These are phyloP conservation scores for Cladopsammia gracilis DNA, from an alignment of 64 coral and sea anemone species.

Conservation along the genomic window DNA sequence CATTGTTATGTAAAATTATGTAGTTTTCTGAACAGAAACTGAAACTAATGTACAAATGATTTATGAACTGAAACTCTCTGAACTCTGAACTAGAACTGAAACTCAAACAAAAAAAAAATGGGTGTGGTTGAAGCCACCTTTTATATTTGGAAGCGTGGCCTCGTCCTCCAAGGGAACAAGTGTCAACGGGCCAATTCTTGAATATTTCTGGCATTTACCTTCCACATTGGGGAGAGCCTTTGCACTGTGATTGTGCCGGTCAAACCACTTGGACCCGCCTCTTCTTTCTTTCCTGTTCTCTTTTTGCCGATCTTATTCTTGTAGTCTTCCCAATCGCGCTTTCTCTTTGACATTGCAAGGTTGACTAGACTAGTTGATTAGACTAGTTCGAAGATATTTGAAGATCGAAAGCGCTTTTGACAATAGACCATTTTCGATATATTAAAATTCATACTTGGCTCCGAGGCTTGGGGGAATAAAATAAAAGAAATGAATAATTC, in stretches of 20 bases:
- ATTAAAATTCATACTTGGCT: no score
- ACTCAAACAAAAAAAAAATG: no score
- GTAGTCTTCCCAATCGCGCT: conserved; percentile 70
- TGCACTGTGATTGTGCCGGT: conserved; percentile 65
- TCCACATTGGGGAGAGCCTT: conserved; percentile 61
- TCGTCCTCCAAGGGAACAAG: conserved; percentile 63
- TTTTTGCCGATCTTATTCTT: conserved; percentile 69
- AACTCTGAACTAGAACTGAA: no score
- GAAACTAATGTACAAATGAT: no score
- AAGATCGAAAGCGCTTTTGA: no score
- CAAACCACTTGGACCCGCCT: not conserved
- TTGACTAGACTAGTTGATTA: not conserved
- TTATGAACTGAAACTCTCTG: no score
- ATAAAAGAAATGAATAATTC: no score
- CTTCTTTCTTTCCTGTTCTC: conserved; percentile 57
- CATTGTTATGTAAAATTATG: no score
- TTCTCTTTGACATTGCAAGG: conserved; percentile 41
- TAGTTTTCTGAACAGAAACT: no score
- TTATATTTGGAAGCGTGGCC: conserved; percentile 67
- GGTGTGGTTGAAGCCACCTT: not conserved
- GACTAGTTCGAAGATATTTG: not conserved
- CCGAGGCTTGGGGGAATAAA: no score
- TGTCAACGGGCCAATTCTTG: conserved; percentile 69
- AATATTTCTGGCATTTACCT: conserved; percentile 84
- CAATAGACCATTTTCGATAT: no score